A percentile compares a stretch with the other conserved stretches of the same genome.
These are phyloP conservation scores for Chloebia gouldiae DNA, from an alignment of 2,113 vertebrate genomes.

Conservation along the genomic window DNA sequence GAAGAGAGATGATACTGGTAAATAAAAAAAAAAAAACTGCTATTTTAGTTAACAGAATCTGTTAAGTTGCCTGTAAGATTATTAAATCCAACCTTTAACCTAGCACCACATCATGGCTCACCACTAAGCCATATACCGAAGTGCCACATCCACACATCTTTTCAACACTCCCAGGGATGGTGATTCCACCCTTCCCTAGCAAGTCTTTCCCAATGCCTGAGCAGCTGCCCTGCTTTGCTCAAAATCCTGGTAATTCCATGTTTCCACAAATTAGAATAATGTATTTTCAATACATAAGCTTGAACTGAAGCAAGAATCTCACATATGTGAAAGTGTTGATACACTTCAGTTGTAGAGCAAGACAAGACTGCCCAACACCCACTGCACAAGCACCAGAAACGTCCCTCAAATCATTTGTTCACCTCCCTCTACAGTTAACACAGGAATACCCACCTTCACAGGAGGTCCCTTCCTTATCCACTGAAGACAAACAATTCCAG, in stretches of 20 bases:
- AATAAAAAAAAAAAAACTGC: background rate
- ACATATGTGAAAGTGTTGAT: background rate
- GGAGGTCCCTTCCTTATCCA: background rate
- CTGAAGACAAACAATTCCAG: background rate
- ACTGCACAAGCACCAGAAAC: background rate
- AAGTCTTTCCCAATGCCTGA: background rate
- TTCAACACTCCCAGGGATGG: background rate
- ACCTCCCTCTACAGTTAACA: background rate
- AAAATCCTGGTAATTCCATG: background rate
- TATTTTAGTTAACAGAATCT: background rate
- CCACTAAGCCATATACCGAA: background rate
- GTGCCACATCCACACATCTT: background rate
- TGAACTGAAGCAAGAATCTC: background rate
- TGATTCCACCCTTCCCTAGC: background rate
- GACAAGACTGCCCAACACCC: background rate
- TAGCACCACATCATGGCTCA: background rate
- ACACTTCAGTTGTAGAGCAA: background rate
- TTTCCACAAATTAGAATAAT: background rate
- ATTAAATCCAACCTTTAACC: background rate
- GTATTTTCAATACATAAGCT: background rate
- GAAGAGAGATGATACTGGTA: accelerated
- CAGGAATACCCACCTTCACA: background rate
- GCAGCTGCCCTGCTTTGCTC: background rate
- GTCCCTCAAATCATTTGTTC: background rate
- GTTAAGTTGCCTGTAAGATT: background rate